These are phyloP conservation scores for Carlito syrichta DNA, from an alignment of 2,113 vertebrate species.

Conservation along the genomic window DNA sequence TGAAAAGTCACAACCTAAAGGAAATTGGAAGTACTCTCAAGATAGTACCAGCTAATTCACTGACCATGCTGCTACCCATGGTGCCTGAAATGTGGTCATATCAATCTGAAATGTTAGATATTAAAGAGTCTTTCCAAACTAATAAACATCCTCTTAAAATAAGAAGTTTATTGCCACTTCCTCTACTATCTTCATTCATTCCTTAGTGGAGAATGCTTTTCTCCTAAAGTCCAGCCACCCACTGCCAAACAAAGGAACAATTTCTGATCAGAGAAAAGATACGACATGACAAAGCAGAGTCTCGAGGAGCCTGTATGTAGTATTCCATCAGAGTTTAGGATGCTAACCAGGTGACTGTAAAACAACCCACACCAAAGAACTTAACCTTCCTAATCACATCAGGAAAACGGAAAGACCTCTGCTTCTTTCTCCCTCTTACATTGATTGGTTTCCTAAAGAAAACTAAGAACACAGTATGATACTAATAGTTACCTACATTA, in stretches of 20 bases:
- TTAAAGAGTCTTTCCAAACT: not conserved
- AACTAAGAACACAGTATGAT: not conserved
- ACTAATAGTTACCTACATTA: conserved; percentile 16
- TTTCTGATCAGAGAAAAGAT: conserved; percentile 3
- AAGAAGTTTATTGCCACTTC: not conserved
- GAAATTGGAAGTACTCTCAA: not conserved
- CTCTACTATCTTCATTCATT: not conserved
- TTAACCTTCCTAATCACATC: not conserved
- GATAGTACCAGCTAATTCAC: not conserved
- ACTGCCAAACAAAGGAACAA: not conserved
- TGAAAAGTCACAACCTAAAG: not conserved
- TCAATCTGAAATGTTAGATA: not conserved
- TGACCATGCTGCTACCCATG: not conserved
- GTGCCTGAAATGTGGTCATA: not conserved
- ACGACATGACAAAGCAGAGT: not conserved
- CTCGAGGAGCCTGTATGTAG: not conserved
- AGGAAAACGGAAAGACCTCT: conserved; percentile 13
- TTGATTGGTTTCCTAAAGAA: not conserved
- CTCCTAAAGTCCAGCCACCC: conserved; percentile 15
- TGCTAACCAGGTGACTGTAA: not conserved
- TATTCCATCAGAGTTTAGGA: not conserved
- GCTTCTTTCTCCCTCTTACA: not conserved
- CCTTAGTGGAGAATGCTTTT: not conserved
- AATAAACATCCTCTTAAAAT: not conserved
- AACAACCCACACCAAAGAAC: not conserved